Conservation (phyloP, 2,888 invertebrate species). For the Tipula confusa region DNA sequence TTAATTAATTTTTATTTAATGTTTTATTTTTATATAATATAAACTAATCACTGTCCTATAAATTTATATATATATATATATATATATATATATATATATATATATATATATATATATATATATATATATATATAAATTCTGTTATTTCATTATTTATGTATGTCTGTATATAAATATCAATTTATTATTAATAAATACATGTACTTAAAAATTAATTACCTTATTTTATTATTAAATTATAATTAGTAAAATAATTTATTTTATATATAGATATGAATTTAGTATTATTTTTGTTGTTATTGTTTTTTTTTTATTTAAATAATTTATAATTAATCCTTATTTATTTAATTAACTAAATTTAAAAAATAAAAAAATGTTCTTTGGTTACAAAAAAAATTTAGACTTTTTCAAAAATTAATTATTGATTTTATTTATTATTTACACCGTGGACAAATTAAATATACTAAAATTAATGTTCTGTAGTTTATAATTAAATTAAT, state of each 20-base stretch:
- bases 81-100: too few relatives aligned
- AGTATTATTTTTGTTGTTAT: too few relatives aligned
- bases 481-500: too few relatives aligned
- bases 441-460: neutral
- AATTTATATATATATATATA: too few relatives aligned
- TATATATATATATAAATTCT: too few relatives aligned
- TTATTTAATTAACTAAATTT: neutral
- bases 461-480: too few relatives aligned
- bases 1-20: neutral
- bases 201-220: neutral
- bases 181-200: neutral
- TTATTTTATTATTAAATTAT: too few relatives aligned
- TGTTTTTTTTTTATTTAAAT: neutral
- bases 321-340: neutral
- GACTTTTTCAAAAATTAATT: neutral
- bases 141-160: neutral
- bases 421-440: neutral
- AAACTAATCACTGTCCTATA: constrained; percentile 21
- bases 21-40: neutral
- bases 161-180: neutral
- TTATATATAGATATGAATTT: neutral
- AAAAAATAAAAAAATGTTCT: neutral
- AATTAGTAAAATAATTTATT: neutral
- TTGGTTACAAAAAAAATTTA: constrained; percentile 4
- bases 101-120: too few relatives aligned